Conservation (phyloP, 1,140 invertebrate genomes). For the Mylabris phalerata region DNA sequence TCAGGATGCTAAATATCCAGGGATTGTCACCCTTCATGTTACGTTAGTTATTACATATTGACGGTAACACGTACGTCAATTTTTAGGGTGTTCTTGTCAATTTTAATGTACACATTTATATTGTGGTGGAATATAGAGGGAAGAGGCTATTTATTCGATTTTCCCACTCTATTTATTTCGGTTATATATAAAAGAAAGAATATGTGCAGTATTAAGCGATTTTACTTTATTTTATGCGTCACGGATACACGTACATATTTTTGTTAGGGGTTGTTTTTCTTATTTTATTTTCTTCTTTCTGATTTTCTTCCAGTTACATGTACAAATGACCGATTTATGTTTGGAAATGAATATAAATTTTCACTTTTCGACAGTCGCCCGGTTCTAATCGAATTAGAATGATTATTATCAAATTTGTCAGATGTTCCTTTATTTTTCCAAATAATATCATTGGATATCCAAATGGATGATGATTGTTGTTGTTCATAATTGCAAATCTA, state of each 20-base stretch:
- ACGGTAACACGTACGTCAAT: background rate
- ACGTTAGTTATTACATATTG: no score
- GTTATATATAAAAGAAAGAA: constrained; percentile 7
- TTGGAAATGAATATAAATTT: constrained; percentile 7
- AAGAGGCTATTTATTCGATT: constrained; percentile 18
- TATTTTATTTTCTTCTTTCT: constrained; percentile 1
- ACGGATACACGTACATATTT: constrained; percentile 17
- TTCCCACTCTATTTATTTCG: constrained; percentile 15
- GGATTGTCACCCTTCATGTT: no score
- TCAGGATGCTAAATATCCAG: no score
- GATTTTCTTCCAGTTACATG: no score
- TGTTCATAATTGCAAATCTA: no score
- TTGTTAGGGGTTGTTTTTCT: background rate
- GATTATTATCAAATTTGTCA: no score
- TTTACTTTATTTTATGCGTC: constrained; percentile 19
- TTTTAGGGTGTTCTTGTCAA: constrained; percentile 10
- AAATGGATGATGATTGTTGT: no score
- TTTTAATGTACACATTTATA: background rate
- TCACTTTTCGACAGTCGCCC: background rate
- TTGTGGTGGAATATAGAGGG: background rate
- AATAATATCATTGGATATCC: no score
- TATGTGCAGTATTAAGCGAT: constrained; percentile 18
- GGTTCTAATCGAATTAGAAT: no score
- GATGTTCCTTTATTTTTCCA: no score
- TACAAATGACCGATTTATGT: constrained; percentile 1